Percentiles rank a stretch among this genome's conserved stretches.
These are phyloP conservation scores for Perdita meconis DNA, from an alignment of 2,888 invertebrate genomes.

Conservation along the genomic window DNA sequence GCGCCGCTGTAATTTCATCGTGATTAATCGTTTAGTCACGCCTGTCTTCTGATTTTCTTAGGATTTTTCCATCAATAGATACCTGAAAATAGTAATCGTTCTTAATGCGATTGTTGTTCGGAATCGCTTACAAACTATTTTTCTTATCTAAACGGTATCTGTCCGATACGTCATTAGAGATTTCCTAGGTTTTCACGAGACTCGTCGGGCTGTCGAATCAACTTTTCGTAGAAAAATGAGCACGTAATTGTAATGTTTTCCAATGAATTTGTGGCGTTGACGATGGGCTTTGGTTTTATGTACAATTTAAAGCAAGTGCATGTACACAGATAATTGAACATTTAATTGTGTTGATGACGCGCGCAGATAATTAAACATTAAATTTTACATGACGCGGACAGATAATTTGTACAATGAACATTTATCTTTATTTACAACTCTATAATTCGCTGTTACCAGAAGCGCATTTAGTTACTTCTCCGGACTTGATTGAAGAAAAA, in stretches of 20 bases:
- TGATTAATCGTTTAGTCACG: no score
- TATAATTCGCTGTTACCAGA: no score
- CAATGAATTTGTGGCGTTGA: slow-evolving; percentile 11
- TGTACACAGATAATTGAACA: neutral
- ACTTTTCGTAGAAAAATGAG: neutral
- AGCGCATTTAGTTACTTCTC: no score
- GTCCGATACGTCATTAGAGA: neutral
- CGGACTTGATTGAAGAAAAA: no score
- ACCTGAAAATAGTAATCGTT: neutral
- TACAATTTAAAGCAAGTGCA: neutral
- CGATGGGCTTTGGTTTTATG: neutral
- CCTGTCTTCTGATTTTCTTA: no score
- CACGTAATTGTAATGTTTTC: slow-evolving; percentile 14
- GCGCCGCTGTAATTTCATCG: no score
- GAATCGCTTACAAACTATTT: neutral
- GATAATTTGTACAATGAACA: no score
- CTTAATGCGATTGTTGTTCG: neutral
- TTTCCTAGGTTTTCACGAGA: neutral
- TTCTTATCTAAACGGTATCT: slow-evolving; percentile 3
- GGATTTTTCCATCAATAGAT: neutral
- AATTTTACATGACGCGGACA: neutral
- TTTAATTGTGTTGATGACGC: neutral
- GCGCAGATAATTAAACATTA: neutral
- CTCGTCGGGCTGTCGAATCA: neutral
- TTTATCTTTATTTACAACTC: no score